These are phyloP conservation scores for Pithys albifrons DNA, from an alignment of 2,113 vertebrate species.

Conservation along the genomic window DNA sequence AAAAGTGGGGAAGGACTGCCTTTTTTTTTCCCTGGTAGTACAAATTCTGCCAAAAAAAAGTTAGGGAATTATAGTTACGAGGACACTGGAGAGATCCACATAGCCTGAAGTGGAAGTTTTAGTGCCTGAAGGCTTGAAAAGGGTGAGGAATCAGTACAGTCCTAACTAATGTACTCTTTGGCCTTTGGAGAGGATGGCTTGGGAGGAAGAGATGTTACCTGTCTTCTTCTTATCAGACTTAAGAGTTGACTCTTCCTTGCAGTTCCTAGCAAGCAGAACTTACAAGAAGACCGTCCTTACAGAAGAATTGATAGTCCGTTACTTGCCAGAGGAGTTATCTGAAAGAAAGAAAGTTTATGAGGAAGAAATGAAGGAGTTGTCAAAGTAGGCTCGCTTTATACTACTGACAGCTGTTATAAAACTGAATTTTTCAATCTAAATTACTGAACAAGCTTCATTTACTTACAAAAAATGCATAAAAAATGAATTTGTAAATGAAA, in stretches of 20 bases:
- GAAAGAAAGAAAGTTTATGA: constrained; percentile 90
- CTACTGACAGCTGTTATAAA: background rate
- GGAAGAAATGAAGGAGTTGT: constrained; percentile 91
- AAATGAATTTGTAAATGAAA: background rate
- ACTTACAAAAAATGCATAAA: background rate
- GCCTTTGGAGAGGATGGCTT: background rate
- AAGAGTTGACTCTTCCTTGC: constrained; percentile 42
- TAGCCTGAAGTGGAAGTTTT: background rate
- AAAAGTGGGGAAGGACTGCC: background rate
- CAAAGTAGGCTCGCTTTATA: constrained; percentile 79
- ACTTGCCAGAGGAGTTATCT: constrained; percentile 85
- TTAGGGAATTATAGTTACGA: background rate
- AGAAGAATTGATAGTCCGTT: constrained; percentile 86
- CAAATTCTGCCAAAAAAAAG: background rate
- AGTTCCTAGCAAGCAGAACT: constrained; percentile 89
- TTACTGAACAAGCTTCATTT: background rate
- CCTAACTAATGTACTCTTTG: background rate
- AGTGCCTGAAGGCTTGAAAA: background rate
- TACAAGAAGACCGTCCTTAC: constrained; percentile 89
- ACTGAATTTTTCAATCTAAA: background rate
- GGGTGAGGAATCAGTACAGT: background rate
- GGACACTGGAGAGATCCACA: background rate
- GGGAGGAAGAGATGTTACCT: background rate
- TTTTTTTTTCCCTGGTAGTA: background rate
- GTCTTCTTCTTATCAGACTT: background rate